Evolutionary conservation across 2,888 invertebrate species (phyloP).

Genomic region (Diplolepis rosae): DNA sequence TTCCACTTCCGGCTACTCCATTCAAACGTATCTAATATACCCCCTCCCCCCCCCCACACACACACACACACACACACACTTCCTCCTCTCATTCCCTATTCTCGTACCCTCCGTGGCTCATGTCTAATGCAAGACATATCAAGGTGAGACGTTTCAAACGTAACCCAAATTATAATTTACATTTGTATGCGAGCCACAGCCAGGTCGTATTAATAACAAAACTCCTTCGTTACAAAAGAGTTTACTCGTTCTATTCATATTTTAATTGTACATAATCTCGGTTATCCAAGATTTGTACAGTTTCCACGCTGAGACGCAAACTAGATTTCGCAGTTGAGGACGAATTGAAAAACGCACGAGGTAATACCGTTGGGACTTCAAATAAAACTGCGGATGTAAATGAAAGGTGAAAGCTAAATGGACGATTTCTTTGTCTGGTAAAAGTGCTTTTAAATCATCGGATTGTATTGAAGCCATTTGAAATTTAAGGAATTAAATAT

Average conservation of each 20-base stretch:
- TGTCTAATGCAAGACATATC: background rate
- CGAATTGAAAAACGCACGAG: slow-evolving; percentile 36
- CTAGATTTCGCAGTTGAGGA: slow-evolving; percentile 37
- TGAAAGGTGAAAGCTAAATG: slow-evolving; percentile 10
- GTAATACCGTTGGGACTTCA: background rate
- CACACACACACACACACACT: background rate
- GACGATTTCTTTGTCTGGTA: background rate
- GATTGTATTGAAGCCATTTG: background rate
- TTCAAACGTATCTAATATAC: background rate
- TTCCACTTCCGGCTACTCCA: background rate
- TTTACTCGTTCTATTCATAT: slow-evolving; percentile 43
- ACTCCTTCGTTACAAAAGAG: slow-evolving; percentile 40
- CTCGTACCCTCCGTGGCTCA: background rate
- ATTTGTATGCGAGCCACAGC: slow-evolving; percentile 44
- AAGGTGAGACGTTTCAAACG: background rate
- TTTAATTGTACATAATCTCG: slow-evolving; percentile 49
- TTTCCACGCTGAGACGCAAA: slow-evolving; percentile 38
- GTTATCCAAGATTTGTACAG: slow-evolving; percentile 48
- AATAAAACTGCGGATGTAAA: background rate
- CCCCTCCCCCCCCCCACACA: no score
- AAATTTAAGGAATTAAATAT: no score
- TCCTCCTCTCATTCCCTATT: background rate
- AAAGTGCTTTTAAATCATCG: background rate
- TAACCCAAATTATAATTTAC: slow-evolving; percentile 35
- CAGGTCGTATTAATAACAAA: slow-evolving; percentile 47